Conservation (phyloP, 2,888 invertebrate species). For the Clitarchus hookeri region DNA sequence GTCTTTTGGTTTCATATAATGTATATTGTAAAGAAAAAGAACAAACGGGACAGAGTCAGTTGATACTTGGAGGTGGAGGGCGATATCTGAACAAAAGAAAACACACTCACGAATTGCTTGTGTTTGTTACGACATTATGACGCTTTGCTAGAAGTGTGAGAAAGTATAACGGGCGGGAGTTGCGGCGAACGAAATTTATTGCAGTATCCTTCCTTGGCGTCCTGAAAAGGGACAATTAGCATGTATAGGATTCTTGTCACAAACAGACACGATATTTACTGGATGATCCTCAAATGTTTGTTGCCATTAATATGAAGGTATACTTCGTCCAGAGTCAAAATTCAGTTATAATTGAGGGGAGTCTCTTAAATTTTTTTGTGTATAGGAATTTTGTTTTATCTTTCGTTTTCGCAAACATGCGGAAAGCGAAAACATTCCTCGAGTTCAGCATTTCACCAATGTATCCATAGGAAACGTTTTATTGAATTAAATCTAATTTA, state of each 20-base stretch:
- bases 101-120: conserved; percentile 8
- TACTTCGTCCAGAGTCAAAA: not conserved
- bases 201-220: conserved; percentile 19
- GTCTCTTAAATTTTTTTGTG: too few relatives aligned
- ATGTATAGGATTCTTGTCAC: not conserved
- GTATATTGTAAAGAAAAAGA: conserved; percentile 48
- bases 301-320: not conserved
- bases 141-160: not conserved
- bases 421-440: too few relatives aligned
- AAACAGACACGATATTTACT: not conserved
- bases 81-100: conserved; percentile 38
- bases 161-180: not conserved
- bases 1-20: conserved; percentile 31
- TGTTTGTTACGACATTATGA: not conserved
- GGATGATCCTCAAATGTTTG: conserved; percentile 9
- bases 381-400: too few relatives aligned
- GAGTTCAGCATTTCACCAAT: too few relatives aligned
- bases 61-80: conserved; percentile 63
- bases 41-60: conserved; percentile 58
- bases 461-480: too few relatives aligned
- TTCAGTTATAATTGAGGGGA: too few relatives aligned
- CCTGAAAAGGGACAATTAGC: conserved; percentile 24
- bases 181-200: conserved; percentile 7
- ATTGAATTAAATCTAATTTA: too few relatives aligned
- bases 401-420: too few relatives aligned